phyloP scores from a whole-genome alignment of 2,888 invertebrate species.

The Gerris lacustris region DNA sequence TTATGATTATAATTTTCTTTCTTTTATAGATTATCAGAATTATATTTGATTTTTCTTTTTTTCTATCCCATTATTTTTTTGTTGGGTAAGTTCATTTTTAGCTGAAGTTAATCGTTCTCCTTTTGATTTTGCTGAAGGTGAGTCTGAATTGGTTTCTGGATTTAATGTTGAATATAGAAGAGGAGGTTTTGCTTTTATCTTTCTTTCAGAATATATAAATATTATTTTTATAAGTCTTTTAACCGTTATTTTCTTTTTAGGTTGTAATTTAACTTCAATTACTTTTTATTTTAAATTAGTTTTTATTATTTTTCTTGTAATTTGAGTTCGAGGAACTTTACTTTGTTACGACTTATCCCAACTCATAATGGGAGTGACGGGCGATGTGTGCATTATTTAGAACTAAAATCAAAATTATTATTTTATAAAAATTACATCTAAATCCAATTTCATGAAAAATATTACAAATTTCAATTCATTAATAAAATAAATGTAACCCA shows the following conservation, averaged over 20 bases:
- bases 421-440: too few relatives aligned
- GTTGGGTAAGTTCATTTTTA: slow-evolving; percentile 34
- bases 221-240: slow-evolving; percentile 56
- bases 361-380: too few relatives aligned
- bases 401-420: too few relatives aligned
- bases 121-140: slow-evolving; percentile 69
- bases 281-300: slow-evolving; percentile 45
- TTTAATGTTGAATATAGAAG: slow-evolving; percentile 68
- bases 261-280: slow-evolving; percentile 40
- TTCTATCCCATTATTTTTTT: slow-evolving; percentile 15
- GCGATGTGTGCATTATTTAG: too few relatives aligned
- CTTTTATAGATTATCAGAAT: slow-evolving; percentile 9
- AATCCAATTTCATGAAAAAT: too few relatives aligned
- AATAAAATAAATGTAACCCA: too few relatives aligned
- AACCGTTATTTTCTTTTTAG: slow-evolving; percentile 48
- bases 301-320: slow-evolving; percentile 48
- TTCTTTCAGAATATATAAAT: slow-evolving; percentile 56
- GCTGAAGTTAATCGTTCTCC: slow-evolving; percentile 62
- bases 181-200: slow-evolving; percentile 48
- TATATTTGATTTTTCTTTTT: slow-evolving; percentile 15
- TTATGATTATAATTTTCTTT: slow-evolving; percentile 7
- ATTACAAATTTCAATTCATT: too few relatives aligned
- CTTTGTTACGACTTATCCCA: too few relatives aligned
- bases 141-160: slow-evolving; percentile 64
- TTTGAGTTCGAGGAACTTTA: slow-evolving; percentile 47